Conservation (phyloP, 2,888 invertebrate species). For the Brenthis daphne region DNA sequence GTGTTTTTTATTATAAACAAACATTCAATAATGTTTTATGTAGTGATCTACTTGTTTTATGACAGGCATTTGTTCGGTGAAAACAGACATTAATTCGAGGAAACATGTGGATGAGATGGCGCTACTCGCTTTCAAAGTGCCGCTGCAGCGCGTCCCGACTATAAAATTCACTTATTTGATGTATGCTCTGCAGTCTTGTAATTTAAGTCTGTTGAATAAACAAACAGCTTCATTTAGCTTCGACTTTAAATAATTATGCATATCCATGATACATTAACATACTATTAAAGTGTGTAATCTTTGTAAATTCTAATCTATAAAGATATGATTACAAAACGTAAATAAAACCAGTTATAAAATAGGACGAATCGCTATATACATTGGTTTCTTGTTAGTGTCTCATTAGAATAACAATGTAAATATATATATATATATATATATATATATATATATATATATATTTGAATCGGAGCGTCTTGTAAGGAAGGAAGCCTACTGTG, state of each 20-base stretch:
- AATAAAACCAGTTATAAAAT: too few relatives aligned
- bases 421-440: too few relatives aligned
- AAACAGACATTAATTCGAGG: conserved; percentile 81
- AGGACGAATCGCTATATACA: too few relatives aligned
- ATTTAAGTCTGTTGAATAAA: conserved; percentile 66
- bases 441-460: too few relatives aligned
- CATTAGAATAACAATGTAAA: too few relatives aligned
- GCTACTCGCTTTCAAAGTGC: conserved; percentile 77
- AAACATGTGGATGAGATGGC: conserved; percentile 78
- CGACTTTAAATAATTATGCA: conserved; percentile 45
- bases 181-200: conserved; percentile 67
- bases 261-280: conserved; percentile 4
- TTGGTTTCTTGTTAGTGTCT: too few relatives aligned
- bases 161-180: conserved; percentile 75
- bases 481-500: conserved; percentile 57
- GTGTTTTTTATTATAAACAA: conserved; percentile 65
- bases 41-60: conserved; percentile 72
- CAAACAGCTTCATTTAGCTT: conserved; percentile 71
- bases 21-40: conserved; percentile 73
- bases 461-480: background rate
- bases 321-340: too few relatives aligned
- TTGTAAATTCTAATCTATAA: too few relatives aligned
- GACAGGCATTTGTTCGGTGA: conserved; percentile 75
- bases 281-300: too few relatives aligned
- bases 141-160: conserved; percentile 54